A percentile compares a stretch with the other conserved stretches of the same genome.
These are phyloP conservation scores for Lycocorax pyrrhopterus DNA, from an alignment of 2,113 vertebrate species.

Conservation along the genomic window DNA sequence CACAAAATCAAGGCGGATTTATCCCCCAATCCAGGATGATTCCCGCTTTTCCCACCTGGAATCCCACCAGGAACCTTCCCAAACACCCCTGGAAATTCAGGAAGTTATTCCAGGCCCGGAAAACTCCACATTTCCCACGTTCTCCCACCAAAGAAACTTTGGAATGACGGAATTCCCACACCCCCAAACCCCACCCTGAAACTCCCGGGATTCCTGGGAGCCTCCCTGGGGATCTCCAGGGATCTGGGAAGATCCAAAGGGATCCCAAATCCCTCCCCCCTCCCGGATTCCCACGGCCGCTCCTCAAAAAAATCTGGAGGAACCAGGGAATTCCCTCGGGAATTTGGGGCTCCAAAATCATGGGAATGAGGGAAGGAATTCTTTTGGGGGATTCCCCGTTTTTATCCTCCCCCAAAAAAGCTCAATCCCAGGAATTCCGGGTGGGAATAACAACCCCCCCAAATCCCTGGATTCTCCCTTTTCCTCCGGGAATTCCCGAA, in stretches of 20 bases:
- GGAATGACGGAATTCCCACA: accelerated
- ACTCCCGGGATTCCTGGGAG: not conserved
- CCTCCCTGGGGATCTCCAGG: not conserved
- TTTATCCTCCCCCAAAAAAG: not conserved
- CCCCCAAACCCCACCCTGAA: not conserved
- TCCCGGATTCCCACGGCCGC: not conserved
- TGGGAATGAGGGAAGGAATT: not conserved
- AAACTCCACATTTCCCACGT: accelerated
- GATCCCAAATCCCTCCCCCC: not conserved
- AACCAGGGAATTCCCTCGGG: not conserved
- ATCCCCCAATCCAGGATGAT: accelerated
- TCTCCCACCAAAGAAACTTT: not conserved
- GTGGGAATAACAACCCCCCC: not conserved
- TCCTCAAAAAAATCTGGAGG: not conserved
- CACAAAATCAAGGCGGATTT: not conserved
- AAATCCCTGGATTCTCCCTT: not conserved
- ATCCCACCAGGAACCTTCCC: not conserved
- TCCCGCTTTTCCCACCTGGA: not conserved
- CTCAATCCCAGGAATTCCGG: not conserved
- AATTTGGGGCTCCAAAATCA: not conserved
- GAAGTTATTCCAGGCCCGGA: no score
- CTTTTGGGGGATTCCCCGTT: accelerated
- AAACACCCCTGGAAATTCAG: accelerated
- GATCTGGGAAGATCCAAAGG: not conserved
- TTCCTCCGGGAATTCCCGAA: not conserved